Base-by-base conservation (phyloP, 2,797 vertebrate genomes). In the Cirrhinus molitorella region DNA sequence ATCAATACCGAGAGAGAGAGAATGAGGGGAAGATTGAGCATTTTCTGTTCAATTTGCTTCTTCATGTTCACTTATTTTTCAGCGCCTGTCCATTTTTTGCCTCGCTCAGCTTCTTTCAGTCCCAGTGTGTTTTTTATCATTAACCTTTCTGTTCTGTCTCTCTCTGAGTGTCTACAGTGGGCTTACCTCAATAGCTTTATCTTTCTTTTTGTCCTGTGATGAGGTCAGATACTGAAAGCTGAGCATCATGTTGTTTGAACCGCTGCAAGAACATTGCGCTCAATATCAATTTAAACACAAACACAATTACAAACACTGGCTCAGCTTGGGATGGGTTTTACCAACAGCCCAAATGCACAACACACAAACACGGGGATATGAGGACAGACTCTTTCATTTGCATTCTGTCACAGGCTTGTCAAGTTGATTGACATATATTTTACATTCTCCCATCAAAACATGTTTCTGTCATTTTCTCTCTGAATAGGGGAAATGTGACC, bases 41-140 rank as follows among this genome's bases (percentile, higher is more conserved):
- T 45, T 81, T 84, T 82, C 70, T 74, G n/a, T 86, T 80, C 81
- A 66, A 75, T 86, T 85, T 76, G 78, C 17, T 81, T 83, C 53
- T 83, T 40, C 57, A 11, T 84, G 78, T 86, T 79, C 53, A 72
- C 72, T 78, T 59, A 43, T 80, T 79, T 80, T 85, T 14, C 45
- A 66, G 59, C 59, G 10, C 68, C 43, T 76, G 66, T 65, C 57
- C 19, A 40, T 81, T 82, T 47, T 85, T 83, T 63, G 65, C 70
- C 43, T 63, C 40, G 55, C 23, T 79, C 55, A 34, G 71, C 28
- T 67, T 57, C 57, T 59, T 72, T 77, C 5, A 28, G 57, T 61
- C 53, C 73, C 34, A 25, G n/a, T 77, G 57, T 45, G 34, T 75
- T 55, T 81, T 70, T 71, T 37, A 77, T 83, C 74, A 83, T 63